Conservation (phyloP, 1,140 invertebrate genomes). For the Antheraea pernyi region DNA sequence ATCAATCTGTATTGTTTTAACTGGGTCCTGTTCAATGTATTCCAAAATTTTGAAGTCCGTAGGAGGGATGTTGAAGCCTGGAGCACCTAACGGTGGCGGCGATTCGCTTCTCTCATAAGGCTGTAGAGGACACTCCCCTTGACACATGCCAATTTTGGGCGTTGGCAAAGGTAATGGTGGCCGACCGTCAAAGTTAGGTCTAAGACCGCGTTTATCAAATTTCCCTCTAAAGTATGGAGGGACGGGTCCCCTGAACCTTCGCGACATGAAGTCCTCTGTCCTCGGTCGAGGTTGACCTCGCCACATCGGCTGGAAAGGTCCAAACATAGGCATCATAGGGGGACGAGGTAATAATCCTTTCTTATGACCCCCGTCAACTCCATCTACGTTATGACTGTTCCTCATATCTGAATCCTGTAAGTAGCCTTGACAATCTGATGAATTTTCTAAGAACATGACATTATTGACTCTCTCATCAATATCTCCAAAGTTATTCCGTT, state of each 20-base stretch:
- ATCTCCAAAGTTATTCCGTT: slow-evolving; percentile 67
- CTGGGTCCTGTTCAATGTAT: slow-evolving; percentile 83
- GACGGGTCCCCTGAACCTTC: slow-evolving; percentile 54
- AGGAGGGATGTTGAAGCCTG: slow-evolving; percentile 71
- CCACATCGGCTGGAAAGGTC: slow-evolving; percentile 46
- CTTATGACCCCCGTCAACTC: slow-evolving; percentile 25
- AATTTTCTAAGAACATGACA: slow-evolving; percentile 38
- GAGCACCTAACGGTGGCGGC: slow-evolving; percentile 62
- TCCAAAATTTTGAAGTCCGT: slow-evolving; percentile 81
- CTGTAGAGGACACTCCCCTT: slow-evolving; percentile 53
- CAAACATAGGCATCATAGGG: slow-evolving; percentile 57
- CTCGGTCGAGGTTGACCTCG: slow-evolving; percentile 45
- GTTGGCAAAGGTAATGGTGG: slow-evolving; percentile 47
- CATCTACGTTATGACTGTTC: slow-evolving; percentile 32
- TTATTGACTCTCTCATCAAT: slow-evolving; percentile 75
- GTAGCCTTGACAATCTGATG: slow-evolving; percentile 38
- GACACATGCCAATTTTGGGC: slow-evolving; percentile 59
- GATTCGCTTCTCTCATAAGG: slow-evolving; percentile 57
- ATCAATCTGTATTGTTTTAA: slow-evolving; percentile 92
- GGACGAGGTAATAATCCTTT: slow-evolving; percentile 49
- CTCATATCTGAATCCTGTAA: slow-evolving; percentile 64
- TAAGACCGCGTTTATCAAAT: slow-evolving; percentile 51
- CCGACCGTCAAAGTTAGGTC: slow-evolving; percentile 48
- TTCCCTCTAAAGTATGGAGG: slow-evolving; percentile 60
- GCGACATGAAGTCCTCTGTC: slow-evolving; percentile 50